Percentiles rank a stretch among this genome's conserved stretches.
Evolutionary conservation across 2,888 invertebrate species (phyloP).

Genomic region (Pandemis corylana): DNA sequence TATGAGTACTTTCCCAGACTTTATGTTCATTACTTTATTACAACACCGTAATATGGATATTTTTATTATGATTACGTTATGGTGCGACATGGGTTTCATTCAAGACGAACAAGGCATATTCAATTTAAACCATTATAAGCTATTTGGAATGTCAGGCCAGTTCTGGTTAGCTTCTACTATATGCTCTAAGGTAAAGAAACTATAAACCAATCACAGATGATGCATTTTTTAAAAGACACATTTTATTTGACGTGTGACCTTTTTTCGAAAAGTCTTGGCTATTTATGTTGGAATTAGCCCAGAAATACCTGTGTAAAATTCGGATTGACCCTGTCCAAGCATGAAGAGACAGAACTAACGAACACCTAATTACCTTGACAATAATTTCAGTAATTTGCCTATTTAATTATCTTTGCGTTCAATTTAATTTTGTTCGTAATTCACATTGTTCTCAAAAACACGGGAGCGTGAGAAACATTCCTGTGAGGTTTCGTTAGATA

Average conservation of each 20-base stretch:
- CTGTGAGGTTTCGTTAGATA: slow-evolving; percentile 14
- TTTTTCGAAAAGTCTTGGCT: no score
- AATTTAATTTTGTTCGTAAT: not conserved
- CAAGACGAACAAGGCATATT: not conserved
- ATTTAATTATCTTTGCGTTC: not conserved
- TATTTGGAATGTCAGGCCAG: no score
- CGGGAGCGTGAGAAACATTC: slow-evolving; percentile 30
- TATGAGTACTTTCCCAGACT: not conserved
- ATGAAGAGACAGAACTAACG: not conserved
- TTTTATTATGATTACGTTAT: not conserved
- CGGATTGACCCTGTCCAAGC: not conserved
- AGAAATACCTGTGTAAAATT: not conserved
- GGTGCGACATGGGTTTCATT: slow-evolving; percentile 4
- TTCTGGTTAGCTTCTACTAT: not conserved
- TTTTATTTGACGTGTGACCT: no score
- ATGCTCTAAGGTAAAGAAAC: not conserved
- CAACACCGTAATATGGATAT: not conserved
- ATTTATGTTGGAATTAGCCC: not conserved
- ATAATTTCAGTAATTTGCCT: not conserved
- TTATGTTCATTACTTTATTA: not conserved
- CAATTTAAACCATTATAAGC: not conserved
- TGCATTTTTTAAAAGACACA: no score
- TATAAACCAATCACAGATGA: not conserved
- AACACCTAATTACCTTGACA: not conserved
- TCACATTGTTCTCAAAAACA: slow-evolving; percentile 14